phyloP scores from a whole-genome alignment of 2,113 vertebrate species.

The Rhegmatorhina hoffmannsi region DNA sequence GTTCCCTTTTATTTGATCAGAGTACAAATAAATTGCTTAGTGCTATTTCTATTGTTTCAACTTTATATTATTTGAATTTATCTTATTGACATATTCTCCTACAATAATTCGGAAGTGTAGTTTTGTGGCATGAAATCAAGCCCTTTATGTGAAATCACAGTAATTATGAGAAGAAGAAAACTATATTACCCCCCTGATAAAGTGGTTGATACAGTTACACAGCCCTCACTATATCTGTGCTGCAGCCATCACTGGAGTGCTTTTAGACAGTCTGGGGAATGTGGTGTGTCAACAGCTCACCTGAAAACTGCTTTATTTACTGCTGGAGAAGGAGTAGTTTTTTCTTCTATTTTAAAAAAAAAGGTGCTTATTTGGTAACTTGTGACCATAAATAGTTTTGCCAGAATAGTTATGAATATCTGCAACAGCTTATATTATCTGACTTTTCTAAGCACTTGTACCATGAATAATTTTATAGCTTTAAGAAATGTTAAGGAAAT shows the following conservation, averaged over 20 bases:
- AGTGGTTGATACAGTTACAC: not conserved
- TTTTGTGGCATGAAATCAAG: not conserved
- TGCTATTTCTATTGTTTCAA: not conserved
- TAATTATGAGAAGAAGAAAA: not conserved
- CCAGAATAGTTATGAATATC: not conserved
- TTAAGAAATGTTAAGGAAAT: slow-evolving; percentile 11
- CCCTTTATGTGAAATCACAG: not conserved
- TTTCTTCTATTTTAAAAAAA: not conserved
- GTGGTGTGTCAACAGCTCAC: not conserved
- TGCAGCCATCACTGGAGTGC: not conserved
- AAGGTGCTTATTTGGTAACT: not conserved
- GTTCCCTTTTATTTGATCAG: not conserved
- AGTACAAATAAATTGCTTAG: not conserved
- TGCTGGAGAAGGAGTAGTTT: not conserved
- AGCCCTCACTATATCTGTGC: not conserved
- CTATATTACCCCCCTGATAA: not conserved
- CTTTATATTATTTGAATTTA: not conserved
- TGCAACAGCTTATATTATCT: not conserved
- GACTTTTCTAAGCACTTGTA: not conserved
- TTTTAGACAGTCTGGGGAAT: not conserved
- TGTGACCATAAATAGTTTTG: not conserved
- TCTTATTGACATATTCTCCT: not conserved
- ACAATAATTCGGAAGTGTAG: not conserved
- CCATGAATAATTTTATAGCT: not conserved
- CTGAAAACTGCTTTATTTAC: not conserved